These are phyloP conservation scores for Drosophila prolongata DNA, from an alignment of 2,888 invertebrate species.

Conservation along the genomic window DNA sequence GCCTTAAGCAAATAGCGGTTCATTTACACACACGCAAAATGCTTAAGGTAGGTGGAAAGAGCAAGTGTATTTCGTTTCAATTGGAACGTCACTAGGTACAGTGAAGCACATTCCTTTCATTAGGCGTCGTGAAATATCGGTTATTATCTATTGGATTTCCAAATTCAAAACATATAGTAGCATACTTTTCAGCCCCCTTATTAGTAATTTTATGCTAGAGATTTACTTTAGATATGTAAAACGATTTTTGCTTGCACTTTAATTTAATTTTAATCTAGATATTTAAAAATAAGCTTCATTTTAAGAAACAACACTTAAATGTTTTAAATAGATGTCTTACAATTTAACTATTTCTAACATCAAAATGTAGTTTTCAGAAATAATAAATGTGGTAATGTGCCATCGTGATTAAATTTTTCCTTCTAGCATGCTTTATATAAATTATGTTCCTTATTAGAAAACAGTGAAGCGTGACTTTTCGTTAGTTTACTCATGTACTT, in stretches of 20 bases:
- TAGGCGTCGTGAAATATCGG: too few species aligned
- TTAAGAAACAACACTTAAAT: too few species aligned
- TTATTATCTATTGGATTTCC: background rate
- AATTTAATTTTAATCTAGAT: too few species aligned
- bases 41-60: background rate
- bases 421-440: background rate
- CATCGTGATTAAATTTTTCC: too few species aligned
- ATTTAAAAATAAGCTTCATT: too few species aligned
- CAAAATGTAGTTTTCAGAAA: too few species aligned
- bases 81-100: constrained; percentile 6
- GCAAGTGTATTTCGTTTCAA: background rate
- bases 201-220: background rate
- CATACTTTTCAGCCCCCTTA: background rate
- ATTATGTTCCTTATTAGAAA: background rate
- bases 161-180: background rate
- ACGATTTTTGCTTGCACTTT: too few species aligned
- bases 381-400: too few species aligned
- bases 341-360: too few species aligned
- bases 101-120: constrained; percentile 3
- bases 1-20: constrained; percentile 55
- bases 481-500: background rate
- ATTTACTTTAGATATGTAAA: too few species aligned
- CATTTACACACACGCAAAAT: constrained; percentile 17
- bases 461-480: background rate
- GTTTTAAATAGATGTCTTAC: too few species aligned